These are phyloP conservation scores for Drosophila helvetica DNA, from an alignment of 2,888 invertebrate species.

Conservation along the genomic window DNA sequence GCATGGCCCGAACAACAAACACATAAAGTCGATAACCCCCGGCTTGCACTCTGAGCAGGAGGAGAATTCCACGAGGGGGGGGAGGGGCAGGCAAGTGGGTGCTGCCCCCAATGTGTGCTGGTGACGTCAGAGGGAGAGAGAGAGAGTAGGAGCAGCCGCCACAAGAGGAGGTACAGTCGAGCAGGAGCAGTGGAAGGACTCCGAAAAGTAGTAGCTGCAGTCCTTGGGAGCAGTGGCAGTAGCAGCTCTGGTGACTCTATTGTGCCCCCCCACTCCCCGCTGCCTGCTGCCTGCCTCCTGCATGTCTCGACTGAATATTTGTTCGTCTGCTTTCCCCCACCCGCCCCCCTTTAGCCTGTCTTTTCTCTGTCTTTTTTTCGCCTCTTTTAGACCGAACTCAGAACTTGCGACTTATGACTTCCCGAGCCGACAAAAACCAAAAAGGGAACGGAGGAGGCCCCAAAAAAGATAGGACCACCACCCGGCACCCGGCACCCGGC, in stretches of 20 bases:
- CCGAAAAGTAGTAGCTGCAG: neutral
- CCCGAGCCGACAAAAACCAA: conserved; percentile 43
- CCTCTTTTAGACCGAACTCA: conserved; percentile 24
- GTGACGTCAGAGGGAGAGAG: conserved; percentile 40
- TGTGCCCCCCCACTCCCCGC: neutral
- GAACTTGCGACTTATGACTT: conserved; percentile 73
- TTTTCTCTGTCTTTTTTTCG: conserved; percentile 7
- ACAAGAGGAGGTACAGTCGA: conserved; percentile 18
- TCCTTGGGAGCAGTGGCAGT: neutral
- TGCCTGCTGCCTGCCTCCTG: conserved; percentile 17
- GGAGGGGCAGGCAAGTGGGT: conserved; percentile 3
- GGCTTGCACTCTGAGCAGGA: conserved; percentile 56
- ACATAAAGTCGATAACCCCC: conserved; percentile 76
- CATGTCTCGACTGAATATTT: conserved; percentile 64
- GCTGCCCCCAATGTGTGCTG: conserved; percentile 13
- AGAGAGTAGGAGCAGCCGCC: conserved; percentile 21
- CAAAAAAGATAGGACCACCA: neutral
- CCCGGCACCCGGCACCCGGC: too few species aligned
- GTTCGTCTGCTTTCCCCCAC: conserved; percentile 71
- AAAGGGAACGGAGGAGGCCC: neutral
- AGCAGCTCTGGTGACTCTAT: conserved; percentile 14
- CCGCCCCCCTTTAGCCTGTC: conserved; percentile 43
- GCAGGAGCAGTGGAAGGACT: conserved; percentile 5
- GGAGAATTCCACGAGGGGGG: conserved; percentile 37
- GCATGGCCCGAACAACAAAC: conserved; percentile 72